Percentiles rank a stretch among this genome's conserved stretches.
These are phyloP conservation scores for Cichladusa arquata DNA, from an alignment of 2,113 vertebrate genomes.

Conservation along the genomic window DNA sequence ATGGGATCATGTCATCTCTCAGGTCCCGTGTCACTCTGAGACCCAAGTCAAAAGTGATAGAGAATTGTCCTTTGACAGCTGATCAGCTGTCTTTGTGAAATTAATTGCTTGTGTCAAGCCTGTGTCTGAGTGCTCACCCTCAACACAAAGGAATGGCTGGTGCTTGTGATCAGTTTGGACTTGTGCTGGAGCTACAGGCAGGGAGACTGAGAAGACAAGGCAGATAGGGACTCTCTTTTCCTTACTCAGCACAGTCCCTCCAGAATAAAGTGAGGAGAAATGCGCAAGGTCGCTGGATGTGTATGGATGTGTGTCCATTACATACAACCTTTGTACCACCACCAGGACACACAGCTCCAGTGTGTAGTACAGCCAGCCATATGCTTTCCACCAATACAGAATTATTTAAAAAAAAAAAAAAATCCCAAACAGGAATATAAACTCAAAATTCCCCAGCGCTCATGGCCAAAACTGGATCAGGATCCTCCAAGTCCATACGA, in stretches of 20 bases:
- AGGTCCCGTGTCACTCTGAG: background rate
- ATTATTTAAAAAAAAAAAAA: background rate
- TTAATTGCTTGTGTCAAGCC: conserved; percentile 11
- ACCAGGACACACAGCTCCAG: background rate
- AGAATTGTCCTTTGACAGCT: background rate
- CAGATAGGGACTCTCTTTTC: background rate
- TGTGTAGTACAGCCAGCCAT: background rate
- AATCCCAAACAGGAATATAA: background rate
- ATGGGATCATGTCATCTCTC: background rate
- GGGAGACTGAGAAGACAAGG: background rate
- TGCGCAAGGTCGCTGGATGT: background rate
- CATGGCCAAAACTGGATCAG: background rate
- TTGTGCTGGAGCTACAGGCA: background rate
- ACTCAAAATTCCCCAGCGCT: background rate
- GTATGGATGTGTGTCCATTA: background rate
- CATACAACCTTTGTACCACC: background rate
- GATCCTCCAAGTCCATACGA: background rate
- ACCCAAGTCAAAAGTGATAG: background rate
- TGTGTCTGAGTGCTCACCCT: background rate
- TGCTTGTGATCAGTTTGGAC: background rate
- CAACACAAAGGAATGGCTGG: background rate
- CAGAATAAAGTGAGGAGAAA: background rate
- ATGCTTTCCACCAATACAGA: background rate
- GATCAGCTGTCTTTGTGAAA: background rate
- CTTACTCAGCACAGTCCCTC: background rate